phyloP scores from a whole-genome alignment of 2,888 invertebrate genomes.

The Melanostoma scalare region DNA sequence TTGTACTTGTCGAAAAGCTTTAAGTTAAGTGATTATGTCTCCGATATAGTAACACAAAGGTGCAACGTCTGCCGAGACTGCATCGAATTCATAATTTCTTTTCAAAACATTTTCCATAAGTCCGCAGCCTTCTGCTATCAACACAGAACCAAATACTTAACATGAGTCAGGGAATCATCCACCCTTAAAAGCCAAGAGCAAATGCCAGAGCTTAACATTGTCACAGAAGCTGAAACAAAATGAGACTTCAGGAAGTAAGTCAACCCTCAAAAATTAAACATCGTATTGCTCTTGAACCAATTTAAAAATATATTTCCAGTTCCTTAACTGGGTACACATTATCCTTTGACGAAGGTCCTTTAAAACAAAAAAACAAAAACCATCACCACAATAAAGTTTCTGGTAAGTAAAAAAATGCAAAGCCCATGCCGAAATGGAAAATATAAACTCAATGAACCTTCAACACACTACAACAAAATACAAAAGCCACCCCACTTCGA shows the following conservation, averaged over 20 bases:
- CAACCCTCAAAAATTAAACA: background rate
- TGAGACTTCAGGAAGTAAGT: background rate
- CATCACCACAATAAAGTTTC: conserved; percentile 6
- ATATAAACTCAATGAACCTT: conserved; percentile 14
- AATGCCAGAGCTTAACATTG: background rate
- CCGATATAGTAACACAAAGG: no score
- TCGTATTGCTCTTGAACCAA: conserved; percentile 7
- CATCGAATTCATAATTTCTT: no score
- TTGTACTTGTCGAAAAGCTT: no score
- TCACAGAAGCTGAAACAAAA: background rate
- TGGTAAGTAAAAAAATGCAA: background rate
- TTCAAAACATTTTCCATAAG: no score
- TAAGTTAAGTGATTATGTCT: no score
- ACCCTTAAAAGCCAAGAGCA: no score
- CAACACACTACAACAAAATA: background rate
- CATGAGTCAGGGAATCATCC: no score
- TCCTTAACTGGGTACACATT: conserved; percentile 27
- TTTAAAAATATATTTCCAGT: conserved; percentile 27
- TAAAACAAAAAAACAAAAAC: background rate
- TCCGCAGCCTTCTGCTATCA: no score
- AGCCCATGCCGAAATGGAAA: background rate
- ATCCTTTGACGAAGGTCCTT: conserved; percentile 16
- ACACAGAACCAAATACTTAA: no score
- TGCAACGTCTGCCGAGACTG: no score
- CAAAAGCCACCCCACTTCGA: conserved; percentile 15